Evolutionary conservation across 2,888 invertebrate genomes (phyloP).

Genomic region (Megalurothrips usitatus): DNA sequence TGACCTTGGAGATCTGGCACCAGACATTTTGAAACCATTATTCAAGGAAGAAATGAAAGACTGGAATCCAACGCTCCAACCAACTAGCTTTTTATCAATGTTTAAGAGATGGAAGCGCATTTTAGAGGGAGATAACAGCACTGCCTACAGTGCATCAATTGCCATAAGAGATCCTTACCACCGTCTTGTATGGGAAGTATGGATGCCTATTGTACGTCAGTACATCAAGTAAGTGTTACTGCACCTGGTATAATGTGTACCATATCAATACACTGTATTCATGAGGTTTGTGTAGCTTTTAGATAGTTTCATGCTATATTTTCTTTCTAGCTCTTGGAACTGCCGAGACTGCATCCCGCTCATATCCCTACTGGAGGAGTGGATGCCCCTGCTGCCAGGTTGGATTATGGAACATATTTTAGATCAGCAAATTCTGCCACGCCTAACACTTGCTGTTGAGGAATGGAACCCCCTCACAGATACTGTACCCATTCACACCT

Average conservation of each 20-base stretch:
- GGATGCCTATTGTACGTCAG: constrained; percentile 76
- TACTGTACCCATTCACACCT: constrained; percentile 89
- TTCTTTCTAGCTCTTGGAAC: constrained; percentile 65
- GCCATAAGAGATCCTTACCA: constrained; percentile 66
- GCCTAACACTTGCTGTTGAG: constrained; percentile 68
- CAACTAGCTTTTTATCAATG: constrained; percentile 59
- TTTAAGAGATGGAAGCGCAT: constrained; percentile 69
- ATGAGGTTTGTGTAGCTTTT: constrained; percentile 5
- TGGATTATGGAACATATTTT: constrained; percentile 81
- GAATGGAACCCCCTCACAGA: constrained; percentile 95
- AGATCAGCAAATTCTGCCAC: constrained; percentile 76
- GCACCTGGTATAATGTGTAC: constrained; percentile 38
- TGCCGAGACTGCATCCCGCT: constrained; percentile 74
- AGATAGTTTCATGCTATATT: not conserved
- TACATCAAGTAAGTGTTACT: constrained; percentile 61
- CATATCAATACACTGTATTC: constrained; percentile 33
- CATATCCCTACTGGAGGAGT: constrained; percentile 72
- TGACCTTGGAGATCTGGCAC: constrained; percentile 76
- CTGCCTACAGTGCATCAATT: constrained; percentile 44
- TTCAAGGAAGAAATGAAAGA: constrained; percentile 66
- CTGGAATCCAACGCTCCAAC: constrained; percentile 75
- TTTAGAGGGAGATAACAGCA: constrained; percentile 46
- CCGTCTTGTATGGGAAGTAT: constrained; percentile 82
- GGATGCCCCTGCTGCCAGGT: constrained; percentile 72
- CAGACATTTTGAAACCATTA: constrained; percentile 77